Percentiles rank a stretch among this genome's conserved stretches.
phyloP scores from a whole-genome alignment of 1,140 invertebrate species.

The Drosophila nigrodunni region DNA sequence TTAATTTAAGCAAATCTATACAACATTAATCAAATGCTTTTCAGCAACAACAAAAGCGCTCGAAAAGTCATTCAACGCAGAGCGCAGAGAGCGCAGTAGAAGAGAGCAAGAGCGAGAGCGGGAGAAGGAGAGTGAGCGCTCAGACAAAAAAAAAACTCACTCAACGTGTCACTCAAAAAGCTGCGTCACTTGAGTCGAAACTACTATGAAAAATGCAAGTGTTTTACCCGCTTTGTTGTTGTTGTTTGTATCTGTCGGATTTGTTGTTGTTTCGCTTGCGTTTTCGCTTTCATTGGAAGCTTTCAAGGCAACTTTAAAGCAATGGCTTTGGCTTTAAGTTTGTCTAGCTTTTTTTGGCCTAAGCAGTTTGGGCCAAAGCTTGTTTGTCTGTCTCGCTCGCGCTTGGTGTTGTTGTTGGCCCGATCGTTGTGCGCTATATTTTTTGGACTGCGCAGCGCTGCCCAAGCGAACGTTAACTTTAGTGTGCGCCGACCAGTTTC shows the following conservation, averaged over 20 bases:
- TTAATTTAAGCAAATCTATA: slow-evolving; percentile 70
- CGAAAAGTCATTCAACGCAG: slow-evolving; percentile 69
- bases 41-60: slow-evolving; percentile 46
- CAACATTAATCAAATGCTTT: slow-evolving; percentile 72
- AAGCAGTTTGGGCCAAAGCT: slow-evolving; percentile 66
- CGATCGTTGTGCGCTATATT: slow-evolving; percentile 57
- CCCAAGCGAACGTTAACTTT: slow-evolving; percentile 78
- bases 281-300: slow-evolving; percentile 76
- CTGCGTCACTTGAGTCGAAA: slow-evolving; percentile 45
- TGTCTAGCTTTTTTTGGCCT: slow-evolving; percentile 44
- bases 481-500: slow-evolving; percentile 84
- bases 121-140: not conserved
- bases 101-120: slow-evolving; percentile 8
- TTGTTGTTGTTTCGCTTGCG: slow-evolving; percentile 36
- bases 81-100: slow-evolving; percentile 14
- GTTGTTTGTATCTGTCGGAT: slow-evolving; percentile 7
- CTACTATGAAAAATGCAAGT: slow-evolving; percentile 75
- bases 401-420: slow-evolving; percentile 27
- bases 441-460: slow-evolving; percentile 74
- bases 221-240: slow-evolving; percentile 28
- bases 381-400: slow-evolving; percentile 55
- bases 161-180: slow-evolving; percentile 55
- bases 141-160: slow-evolving; percentile 1
- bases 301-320: slow-evolving; percentile 70
- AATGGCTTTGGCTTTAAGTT: slow-evolving; percentile 55